These are phyloP conservation scores for Neuroscelio doddi DNA, from an alignment of 2,888 invertebrate genomes.

Conservation along the genomic window DNA sequence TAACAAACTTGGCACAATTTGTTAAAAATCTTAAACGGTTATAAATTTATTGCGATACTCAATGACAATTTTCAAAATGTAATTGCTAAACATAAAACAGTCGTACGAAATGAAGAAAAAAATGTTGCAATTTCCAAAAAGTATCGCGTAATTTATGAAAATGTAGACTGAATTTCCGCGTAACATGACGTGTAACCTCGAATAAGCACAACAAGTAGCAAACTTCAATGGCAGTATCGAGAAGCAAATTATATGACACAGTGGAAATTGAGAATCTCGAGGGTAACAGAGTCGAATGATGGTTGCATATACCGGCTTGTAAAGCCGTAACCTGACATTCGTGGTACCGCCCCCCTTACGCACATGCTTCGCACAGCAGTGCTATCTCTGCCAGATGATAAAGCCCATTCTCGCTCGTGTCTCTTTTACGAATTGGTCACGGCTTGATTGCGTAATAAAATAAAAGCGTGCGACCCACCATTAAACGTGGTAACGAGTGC, in stretches of 20 bases:
- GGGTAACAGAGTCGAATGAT: constrained; percentile 59
- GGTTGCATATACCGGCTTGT: constrained; percentile 59
- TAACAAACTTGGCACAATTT: no score
- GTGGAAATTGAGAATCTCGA: constrained; percentile 41
- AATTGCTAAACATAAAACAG: no score
- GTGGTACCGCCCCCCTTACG: constrained; percentile 63
- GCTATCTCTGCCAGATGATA: constrained; percentile 53
- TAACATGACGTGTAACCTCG: not conserved
- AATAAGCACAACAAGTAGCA: not conserved
- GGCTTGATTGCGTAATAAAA: constrained; percentile 17
- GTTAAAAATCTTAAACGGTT: no score
- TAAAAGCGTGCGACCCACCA: constrained; percentile 24
- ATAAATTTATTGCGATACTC: no score
- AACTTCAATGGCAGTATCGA: not conserved
- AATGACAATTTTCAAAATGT: no score
- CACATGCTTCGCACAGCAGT: constrained; percentile 54
- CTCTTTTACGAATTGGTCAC: constrained; percentile 22
- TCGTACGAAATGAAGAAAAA: no score
- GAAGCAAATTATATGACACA: constrained; percentile 13
- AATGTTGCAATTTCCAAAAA: no score
- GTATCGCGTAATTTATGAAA: not conserved
- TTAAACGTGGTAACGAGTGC: constrained; percentile 6
- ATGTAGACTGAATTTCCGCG: not conserved
- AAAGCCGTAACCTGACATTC: constrained; percentile 66
- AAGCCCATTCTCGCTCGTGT: constrained; percentile 27